phyloP scores from a whole-genome alignment of 2,113 vertebrate genomes.

The Burhinus bistriatus region DNA sequence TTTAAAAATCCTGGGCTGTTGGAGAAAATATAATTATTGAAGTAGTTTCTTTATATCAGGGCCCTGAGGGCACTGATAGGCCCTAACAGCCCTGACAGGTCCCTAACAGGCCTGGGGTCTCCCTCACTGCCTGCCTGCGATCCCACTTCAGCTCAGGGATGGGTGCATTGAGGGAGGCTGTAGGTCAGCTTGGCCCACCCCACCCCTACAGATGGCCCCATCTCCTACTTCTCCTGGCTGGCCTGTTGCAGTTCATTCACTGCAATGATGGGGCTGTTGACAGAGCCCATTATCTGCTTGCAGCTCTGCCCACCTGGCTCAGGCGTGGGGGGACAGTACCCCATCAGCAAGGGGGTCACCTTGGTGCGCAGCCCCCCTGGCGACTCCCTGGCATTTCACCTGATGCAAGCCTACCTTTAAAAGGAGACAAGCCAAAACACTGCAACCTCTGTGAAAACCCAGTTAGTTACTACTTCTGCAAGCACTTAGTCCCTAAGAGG shows the following conservation, averaged over 20 bases:
- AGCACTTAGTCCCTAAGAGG: not conserved
- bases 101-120: not conserved
- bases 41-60: not conserved
- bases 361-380: not conserved
- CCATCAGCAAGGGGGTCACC: not conserved
- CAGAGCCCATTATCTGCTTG: not conserved
- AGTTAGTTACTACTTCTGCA: not conserved
- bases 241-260: too few species aligned
- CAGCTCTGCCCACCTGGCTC: not conserved
- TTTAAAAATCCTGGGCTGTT: not conserved
- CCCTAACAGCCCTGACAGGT: not conserved
- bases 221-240: not conserved
- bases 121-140: not conserved
- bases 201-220: not conserved
- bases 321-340: not conserved
- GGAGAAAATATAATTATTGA: not conserved
- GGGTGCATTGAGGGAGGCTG: not conserved
- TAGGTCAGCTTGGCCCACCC: not conserved
- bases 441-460: not conserved
- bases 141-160: not conserved
- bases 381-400: not conserved
- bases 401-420: not conserved
- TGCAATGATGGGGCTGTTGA: not conserved
- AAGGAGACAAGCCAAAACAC: not conserved
- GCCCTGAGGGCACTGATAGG: not conserved